Percentiles rank a stretch among this genome's conserved stretches.
phyloP scores from a whole-genome alignment of 2,797 vertebrate species.

The Heterohyrax brucei region DNA sequence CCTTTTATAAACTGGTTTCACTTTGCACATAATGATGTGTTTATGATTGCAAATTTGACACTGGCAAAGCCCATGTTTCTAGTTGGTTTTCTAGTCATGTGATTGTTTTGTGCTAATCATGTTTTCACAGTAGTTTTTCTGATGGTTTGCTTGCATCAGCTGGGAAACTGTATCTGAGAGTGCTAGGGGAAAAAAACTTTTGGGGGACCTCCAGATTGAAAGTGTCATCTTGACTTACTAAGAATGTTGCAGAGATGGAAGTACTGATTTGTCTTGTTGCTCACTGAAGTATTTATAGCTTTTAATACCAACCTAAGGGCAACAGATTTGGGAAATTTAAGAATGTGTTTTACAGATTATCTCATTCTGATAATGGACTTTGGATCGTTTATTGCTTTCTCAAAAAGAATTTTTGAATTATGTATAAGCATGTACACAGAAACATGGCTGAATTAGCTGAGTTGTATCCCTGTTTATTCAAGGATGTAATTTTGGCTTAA shows the following conservation, averaged over 20 bases:
- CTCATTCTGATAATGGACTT: not conserved
- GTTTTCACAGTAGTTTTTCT: not conserved
- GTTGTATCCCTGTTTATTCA: not conserved
- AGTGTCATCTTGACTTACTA: conserved; percentile 12
- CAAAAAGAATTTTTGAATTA: conserved; percentile 41
- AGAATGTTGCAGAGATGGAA: not conserved
- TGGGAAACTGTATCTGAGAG: not conserved
- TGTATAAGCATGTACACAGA: conserved; percentile 43
- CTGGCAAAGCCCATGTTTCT: not conserved
- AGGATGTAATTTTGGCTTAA: conserved; percentile 33
- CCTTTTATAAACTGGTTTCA: conserved; percentile 13
- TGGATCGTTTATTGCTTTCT: conserved; percentile 2
- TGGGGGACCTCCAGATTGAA: not conserved
- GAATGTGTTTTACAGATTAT: not conserved
- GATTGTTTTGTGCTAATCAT: conserved; percentile 16
- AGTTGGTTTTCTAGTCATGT: conserved; percentile 28
- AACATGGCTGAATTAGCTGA: conserved; percentile 16
- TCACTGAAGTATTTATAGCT: not conserved
- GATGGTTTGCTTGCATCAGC: not conserved
- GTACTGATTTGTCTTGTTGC: conserved; percentile 16
- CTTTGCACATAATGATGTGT: conserved; percentile 36
- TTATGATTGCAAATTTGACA: not conserved
- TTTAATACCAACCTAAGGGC: not conserved
- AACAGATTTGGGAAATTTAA: not conserved
- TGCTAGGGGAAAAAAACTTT: not conserved